Base-by-base conservation (phyloP, 2,797 vertebrate species). In the Etheostoma nigrum region DNA sequence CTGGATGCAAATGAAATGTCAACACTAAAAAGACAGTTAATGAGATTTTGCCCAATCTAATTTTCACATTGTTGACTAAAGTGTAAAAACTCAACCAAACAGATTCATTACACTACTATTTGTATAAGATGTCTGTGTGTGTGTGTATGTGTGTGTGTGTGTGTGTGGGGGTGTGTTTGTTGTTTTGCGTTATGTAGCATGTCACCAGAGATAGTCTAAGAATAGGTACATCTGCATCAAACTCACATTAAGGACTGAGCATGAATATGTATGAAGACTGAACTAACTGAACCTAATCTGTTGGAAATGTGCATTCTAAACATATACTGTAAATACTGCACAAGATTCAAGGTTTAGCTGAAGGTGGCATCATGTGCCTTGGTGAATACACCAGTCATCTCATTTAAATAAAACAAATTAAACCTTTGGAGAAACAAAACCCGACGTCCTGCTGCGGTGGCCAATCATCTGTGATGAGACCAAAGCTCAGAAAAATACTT, bases 1-100 rank as follows among this genome's bases (percentile, higher is more conserved):
- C 82, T 83, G 71, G 79, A 92, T 89, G 86, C 86, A 93, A 93
- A 94, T 93, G 75, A 91, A 93, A 93, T 91, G 92, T 93, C 92
- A 93, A 84, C 76, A 63, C 74, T 73, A 67, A 81, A 82, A 90
- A 90, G 79, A 74, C 82, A 86, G 76, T 87, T 93, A 92, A 93
- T 92, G 88, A 92, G 89, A 94, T 93, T 92, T 88, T 73, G 53
- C 67, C 77, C 81, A 63, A 70, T 85, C 74, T 88, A 85, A 92
- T 92, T 91, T 89, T 85, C 90, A 89, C 83, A 78, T 89, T 86
- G 86, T 89, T 85, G 72, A 74, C 78, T 81, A 78, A 87, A 78
- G 89, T 89, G 90, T 87, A 85, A 92, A 90, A 82, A 83, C 30
- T 68, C 67, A 25, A 83, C 89, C 78, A 89, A 88, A 87, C 67